phyloP scores from a whole-genome alignment of 2,113 vertebrate species.

The Oryzias woworae region DNA sequence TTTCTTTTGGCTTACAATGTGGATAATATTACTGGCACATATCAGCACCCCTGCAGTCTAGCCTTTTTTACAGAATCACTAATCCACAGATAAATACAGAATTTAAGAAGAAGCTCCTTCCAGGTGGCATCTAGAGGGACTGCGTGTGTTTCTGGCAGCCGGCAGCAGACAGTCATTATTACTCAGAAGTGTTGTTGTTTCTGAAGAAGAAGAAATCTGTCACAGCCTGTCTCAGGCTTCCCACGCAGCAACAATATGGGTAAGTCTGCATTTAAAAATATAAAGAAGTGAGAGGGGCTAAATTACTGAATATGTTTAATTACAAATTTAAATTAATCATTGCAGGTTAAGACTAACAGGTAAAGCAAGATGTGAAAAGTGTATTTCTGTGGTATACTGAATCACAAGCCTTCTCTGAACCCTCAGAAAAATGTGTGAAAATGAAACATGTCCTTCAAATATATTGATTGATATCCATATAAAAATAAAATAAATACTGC shows the following conservation, averaged over 20 bases:
- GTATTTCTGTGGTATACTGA: no score
- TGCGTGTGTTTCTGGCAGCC: slow-evolving; percentile 17
- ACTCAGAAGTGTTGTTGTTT: slow-evolving; percentile 12
- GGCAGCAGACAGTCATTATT: slow-evolving; percentile 8
- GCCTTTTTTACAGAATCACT: slow-evolving; percentile 31
- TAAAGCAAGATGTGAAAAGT: no score
- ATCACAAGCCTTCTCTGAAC: no score
- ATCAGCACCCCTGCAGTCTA: slow-evolving; percentile 25
- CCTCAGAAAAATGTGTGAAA: no score
- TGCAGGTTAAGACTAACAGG: no score
- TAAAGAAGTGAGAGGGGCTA: no score
- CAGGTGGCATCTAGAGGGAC: slow-evolving; percentile 12
- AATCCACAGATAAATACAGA: slow-evolving; percentile 24
- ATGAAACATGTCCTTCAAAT: no score
- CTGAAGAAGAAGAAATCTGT: slow-evolving; percentile 24
- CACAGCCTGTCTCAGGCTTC: background rate
- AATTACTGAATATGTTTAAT: no score
- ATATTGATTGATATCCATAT: no score
- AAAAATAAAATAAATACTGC: no score
- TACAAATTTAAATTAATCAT: no score
- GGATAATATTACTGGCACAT: slow-evolving; percentile 31
- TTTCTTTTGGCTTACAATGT: slow-evolving; percentile 9
- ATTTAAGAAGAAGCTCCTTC: slow-evolving; percentile 34
- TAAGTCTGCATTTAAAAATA: background rate
- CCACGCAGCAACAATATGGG: background rate